Base-by-base conservation (phyloP, 2,113 vertebrate species). In the Chrysochloris asiatica region DNA sequence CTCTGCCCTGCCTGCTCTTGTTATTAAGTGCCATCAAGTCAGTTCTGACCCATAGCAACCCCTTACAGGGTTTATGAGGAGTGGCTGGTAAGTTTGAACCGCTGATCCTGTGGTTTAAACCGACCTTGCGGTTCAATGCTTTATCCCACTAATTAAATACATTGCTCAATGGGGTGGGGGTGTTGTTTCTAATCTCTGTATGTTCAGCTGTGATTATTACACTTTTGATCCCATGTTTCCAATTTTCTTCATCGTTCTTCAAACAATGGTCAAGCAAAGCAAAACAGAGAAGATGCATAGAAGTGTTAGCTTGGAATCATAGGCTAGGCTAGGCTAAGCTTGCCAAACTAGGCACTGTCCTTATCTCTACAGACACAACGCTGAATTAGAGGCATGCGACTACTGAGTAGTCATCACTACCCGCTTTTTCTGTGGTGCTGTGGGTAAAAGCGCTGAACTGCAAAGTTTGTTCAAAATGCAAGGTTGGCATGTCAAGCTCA, bases 331-430 rank as follows among this genome's bases (percentile, higher is more conserved):
- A 80, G 28, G 4, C 2, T 0, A 87, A 11, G 16, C n/a, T 87
- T 75, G 9, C 45, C 59, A n/a, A 50, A n/a, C 85, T 45, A 94
- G 84, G 85, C 54, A 4, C 56, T 63, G 14, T 50, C 81, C 76
- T 56, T 47, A 81, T 48, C 80, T 63, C 88, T 90, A 50, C 26
- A 5, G n/a, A n/a, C 26, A 94, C 47, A 85, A 91, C 43, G 75
- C 59, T 88, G 12, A 91, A 92, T 14, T 36, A 90, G 77, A 92
- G 10, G 72, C 45, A 85, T 26, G 10, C 59, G 13, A 81, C 8
- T 85, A 21, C 13, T 30, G 1, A 48, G 52, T 2, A 4, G 81
- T 41, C 8, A 93, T 38, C 87, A 79, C 19, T 36, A 41, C 8
- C 9, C 16, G 19, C 48, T 95, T 96, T 92, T 75, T 87, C 41